Base-by-base conservation (phyloP, 2,113 vertebrate genomes). In the Oncorhynchus kisutch region DNA sequence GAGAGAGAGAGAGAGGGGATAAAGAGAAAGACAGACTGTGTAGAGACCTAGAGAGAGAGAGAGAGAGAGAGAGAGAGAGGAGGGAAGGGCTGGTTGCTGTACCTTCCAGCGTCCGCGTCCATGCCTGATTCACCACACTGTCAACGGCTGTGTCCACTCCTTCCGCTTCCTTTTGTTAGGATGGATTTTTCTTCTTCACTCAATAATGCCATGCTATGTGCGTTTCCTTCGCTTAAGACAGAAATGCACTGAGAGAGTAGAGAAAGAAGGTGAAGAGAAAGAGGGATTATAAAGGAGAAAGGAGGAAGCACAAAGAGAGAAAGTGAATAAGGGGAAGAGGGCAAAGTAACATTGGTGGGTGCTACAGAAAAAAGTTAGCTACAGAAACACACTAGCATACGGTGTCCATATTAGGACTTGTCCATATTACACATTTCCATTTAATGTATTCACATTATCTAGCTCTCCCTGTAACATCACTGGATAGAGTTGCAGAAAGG, bases 131-230 rank as follows among this genome's bases (percentile, higher is more conserved):
- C 86, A 76, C 86, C 78, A 78, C 84, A 81, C 89, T 91, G 91
- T 94, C 89, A 90, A 87, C 89, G 78, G 85, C 78, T 70, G 73
- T 86, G 87, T 85, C 84, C 31, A 72, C 82, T 82, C 83, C 78
- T 84, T 85, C 84, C 64, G 20, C 78, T 88, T 83, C 73, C 73
- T 59, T 84, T 78, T 81, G 72, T 84, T 85, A 57, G 13, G 48
- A 82, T 81, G 31, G 77, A 78, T 76, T 83, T 88, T 76, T 75
- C 73, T 49, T 84, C 77, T 84, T 62, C 77, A 79, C 69, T 87
- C 77, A 78, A 80, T 78, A 76, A 77, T n/a, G 71, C 74, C 69
- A 13, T 22, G 14, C 29, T 16, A 5, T 2, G 25, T 68, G 49
- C 51, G 75, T 76, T 71, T 77, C 69, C 45, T 65, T 7, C n/a